Evolutionary conservation across 2,113 vertebrate species (phyloP).

Genomic region (Canis aureus): DNA sequence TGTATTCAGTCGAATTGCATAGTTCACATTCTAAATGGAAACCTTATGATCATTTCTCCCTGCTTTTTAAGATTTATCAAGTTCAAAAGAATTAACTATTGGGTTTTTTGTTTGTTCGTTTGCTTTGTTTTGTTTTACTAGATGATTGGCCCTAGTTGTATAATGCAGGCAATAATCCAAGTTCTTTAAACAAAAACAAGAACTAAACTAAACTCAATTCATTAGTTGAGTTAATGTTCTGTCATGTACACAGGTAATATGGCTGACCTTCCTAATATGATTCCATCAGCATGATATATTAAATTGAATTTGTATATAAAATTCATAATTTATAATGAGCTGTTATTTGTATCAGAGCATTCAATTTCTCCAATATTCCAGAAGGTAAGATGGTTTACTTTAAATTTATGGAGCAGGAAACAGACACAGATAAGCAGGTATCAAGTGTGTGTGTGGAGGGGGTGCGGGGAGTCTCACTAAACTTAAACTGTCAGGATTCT

Average conservation of each 20-base stretch:
- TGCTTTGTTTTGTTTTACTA: constrained; percentile 57
- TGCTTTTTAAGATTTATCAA: constrained; percentile 34
- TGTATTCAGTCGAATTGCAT: constrained; percentile 14
- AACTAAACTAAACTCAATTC: neutral
- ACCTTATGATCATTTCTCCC: neutral
- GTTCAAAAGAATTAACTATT: constrained; percentile 12
- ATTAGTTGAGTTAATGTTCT: neutral
- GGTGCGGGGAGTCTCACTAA: neutral
- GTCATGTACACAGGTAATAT: neutral
- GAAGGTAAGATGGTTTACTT: neutral
- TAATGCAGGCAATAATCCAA: neutral
- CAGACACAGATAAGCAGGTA: neutral
- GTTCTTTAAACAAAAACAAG: neutral
- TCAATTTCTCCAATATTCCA: neutral
- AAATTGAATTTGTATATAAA: neutral
- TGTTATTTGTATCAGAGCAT: neutral
- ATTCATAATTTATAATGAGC: neutral
- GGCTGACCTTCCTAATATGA: neutral
- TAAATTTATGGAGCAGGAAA: neutral
- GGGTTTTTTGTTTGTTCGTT: neutral
- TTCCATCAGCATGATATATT: neutral
- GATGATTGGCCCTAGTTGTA: constrained; percentile 3
- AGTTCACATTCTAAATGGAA: constrained; percentile 25
- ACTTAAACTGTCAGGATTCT: neutral
- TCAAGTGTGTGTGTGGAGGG: no score